These are phyloP conservation scores for Drosophila picticornis DNA, from an alignment of 2,888 invertebrate genomes.

Conservation along the genomic window DNA sequence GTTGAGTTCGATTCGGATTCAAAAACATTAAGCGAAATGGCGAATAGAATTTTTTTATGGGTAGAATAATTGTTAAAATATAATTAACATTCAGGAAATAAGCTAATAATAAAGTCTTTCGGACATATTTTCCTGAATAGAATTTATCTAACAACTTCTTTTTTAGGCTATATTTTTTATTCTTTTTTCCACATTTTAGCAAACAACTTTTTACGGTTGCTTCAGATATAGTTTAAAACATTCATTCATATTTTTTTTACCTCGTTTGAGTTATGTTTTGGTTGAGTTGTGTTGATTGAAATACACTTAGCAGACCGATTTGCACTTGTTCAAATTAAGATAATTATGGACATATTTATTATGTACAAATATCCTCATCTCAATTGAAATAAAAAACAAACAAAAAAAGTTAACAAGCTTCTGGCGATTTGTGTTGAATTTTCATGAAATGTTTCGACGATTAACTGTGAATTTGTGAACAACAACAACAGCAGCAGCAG, in stretches of 20 bases:
- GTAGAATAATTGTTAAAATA: not conserved
- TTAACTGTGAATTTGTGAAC: conserved; percentile 76
- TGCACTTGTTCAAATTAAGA: not conserved
- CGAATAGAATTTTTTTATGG: not conserved
- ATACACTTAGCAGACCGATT: not conserved
- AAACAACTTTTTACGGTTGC: not conserved
- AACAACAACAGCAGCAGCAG: conserved; percentile 25
- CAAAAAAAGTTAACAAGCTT: conserved; percentile 7
- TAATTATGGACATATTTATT: not conserved
- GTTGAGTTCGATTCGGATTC: not conserved
- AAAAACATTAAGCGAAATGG: not conserved
- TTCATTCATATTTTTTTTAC: not conserved
- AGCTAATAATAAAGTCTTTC: not conserved
- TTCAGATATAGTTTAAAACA: too few relatives aligned
- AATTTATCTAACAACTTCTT: too few relatives aligned
- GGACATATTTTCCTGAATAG: not conserved
- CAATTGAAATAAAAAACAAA: conserved; percentile 53
- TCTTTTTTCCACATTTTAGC: not conserved
- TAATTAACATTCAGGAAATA: not conserved
- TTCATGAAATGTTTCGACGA: conserved; percentile 39
- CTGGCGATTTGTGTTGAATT: not conserved
- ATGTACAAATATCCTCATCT: not conserved
- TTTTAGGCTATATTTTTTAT: too few relatives aligned
- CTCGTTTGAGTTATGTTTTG: too few relatives aligned
- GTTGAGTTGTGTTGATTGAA: not conserved